Evolutionary conservation across 2,113 vertebrate genomes (phyloP), one percentile per base, ranked within the genome.

Genomic region (Pampusana beccarii): DNA sequence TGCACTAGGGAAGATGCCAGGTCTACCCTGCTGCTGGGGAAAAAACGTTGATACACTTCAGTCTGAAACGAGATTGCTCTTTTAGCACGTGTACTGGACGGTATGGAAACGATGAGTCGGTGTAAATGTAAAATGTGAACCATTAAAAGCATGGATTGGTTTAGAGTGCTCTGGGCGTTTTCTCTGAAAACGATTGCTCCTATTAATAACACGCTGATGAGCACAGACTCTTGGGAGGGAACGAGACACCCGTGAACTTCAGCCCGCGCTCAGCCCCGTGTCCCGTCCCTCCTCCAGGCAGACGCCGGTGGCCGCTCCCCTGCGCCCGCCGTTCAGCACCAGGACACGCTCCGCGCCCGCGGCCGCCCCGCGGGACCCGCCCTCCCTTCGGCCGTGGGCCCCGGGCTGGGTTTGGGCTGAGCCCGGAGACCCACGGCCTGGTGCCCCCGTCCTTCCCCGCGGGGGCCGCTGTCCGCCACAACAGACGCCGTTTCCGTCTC

Each of bases 91-190:
- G 3, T 2, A 2, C 2, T 13, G 48, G 34, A 8, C 70, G 9
- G 2, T 2, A 8, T 8, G 54, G 54, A 2, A n/a, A 6, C 5
- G 0, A 3, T 0, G 42, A 19, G 17, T 2, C 40, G 3, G 3
- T 2, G 1, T 6, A 4, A 8, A 26, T 2, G 2, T 8, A 4
- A 4, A 8, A 3, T 9, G 10, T 6, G 4, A 4, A 20, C 1
- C 31, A 1, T 5, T 11, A 6, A 8, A 24, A 6, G n/a, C 9
- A 46, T 19, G 44, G 44, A 46, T 1, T 0, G 10, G 8, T 6
- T 48, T 6, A 3, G 11, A 15, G 36, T 6, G 1, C 4, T 7
- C n/a, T 2, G 11, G 5, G 36, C 11, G 1, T 18, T n/a, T n/a
- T 7, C 62, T 34, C 33, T 20, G 33, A 2, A 9, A 31, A 5